These are phyloP conservation scores for Remorina albescens DNA, from an alignment of 2,797 vertebrate genomes.

Conservation along the genomic window DNA sequence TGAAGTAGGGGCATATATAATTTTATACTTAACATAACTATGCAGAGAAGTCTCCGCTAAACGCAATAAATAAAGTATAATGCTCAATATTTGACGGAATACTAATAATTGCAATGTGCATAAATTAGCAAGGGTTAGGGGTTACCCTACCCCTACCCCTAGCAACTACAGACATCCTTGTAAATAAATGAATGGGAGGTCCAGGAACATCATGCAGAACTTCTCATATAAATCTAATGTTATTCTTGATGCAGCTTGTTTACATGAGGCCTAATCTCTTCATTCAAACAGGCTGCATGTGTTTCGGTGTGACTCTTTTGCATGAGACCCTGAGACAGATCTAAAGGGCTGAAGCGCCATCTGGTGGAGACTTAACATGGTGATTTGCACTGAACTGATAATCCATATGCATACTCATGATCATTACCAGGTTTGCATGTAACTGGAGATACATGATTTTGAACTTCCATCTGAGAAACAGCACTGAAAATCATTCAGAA, in stretches of 20 bases:
- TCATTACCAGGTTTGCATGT: constrained; percentile 15
- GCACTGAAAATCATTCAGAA: background rate
- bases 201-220: constrained; percentile 52
- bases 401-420: constrained; percentile 13
- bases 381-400: background rate
- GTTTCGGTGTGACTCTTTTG: constrained; percentile 32
- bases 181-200: constrained; percentile 70
- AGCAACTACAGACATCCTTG: constrained; percentile 51
- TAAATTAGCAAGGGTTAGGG: too few relatives aligned
- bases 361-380: constrained; percentile 73
- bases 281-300: constrained; percentile 57
- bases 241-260: constrained; percentile 62
- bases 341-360: constrained; percentile 85
- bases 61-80: constrained; percentile 62
- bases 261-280: constrained; percentile 66
- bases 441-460: background rate
- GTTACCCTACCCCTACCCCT: too few relatives aligned
- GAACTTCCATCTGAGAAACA: constrained; percentile 1
- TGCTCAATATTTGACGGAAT: constrained; percentile 72
- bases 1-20: constrained; percentile 36
- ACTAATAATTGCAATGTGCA: constrained; percentile 64
- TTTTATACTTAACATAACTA: constrained; percentile 41
- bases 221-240: constrained; percentile 57
- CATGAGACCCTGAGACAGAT: constrained; percentile 44
- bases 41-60: constrained; percentile 40